These are phyloP conservation scores for Huso huso DNA, from an alignment of 2,797 vertebrate genomes.

Conservation along the genomic window DNA sequence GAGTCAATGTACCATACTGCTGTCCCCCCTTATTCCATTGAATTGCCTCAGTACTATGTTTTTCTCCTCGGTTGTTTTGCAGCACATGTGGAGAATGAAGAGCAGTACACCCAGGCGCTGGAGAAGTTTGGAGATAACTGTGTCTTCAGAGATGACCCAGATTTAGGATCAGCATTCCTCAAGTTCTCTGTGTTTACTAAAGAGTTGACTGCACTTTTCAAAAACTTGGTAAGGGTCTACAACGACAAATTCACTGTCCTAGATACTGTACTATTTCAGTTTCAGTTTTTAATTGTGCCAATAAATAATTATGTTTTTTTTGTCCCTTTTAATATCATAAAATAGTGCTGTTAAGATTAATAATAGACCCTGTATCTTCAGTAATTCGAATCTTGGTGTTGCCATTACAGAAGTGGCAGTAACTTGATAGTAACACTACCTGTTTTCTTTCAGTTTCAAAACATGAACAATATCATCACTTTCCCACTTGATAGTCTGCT, in stretches of 20 bases:
- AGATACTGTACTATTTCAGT: background rate
- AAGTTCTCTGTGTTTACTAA: conserved; percentile 85
- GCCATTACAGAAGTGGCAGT: no score
- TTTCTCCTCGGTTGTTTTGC: conserved; percentile 20
- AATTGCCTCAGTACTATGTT: background rate
- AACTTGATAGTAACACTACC: conserved; percentile 3
- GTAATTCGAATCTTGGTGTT: no score
- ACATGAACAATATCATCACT: conserved; percentile 97
- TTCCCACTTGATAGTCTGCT: conserved; percentile 94
- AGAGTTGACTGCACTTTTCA: conserved; percentile 89
- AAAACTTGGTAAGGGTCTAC: conserved; percentile 80
- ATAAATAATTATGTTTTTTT: no score
- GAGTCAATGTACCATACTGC: no score
- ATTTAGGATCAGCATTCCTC: conserved; percentile 75
- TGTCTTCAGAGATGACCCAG: conserved; percentile 69
- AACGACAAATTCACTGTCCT: conserved; percentile 13
- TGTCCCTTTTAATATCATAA: no score
- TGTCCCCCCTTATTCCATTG: background rate
- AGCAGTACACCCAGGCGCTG: conserved; percentile 83
- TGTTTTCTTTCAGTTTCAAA: conserved; percentile 75
- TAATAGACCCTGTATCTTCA: no score
- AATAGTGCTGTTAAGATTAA: no score
- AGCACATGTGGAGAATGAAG: conserved; percentile 90
- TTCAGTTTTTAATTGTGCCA: background rate
- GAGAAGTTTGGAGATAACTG: conserved; percentile 84